A percentile compares a stretch with the other conserved stretches of the same genome.
Conservation (phyloP, 2,797 vertebrate species). For the Protonibea diacanthus region DNA sequence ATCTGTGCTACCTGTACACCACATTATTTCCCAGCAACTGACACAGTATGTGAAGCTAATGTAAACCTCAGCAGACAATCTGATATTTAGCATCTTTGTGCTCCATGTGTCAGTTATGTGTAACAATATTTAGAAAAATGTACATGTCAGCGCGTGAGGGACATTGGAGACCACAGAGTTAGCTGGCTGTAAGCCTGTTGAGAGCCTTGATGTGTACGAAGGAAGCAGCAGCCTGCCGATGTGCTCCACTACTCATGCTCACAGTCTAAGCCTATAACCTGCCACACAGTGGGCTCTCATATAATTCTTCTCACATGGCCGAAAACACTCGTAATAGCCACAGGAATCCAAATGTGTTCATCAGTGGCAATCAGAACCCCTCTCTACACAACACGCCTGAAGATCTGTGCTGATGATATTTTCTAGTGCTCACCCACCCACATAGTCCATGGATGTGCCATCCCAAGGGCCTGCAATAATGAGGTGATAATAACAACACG, state of each 20-base stretch:
- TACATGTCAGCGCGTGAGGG: conserved; percentile 24
- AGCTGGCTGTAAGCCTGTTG: conserved; percentile 3
- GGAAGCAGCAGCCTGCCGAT: background rate
- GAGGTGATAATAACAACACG: conserved; percentile 51
- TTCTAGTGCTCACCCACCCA: conserved; percentile 51
- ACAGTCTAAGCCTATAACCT: conserved; percentile 30
- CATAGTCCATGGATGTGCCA: conserved; percentile 22
- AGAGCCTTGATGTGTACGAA: background rate
- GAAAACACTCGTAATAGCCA: conserved; percentile 39
- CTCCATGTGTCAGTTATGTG: background rate
- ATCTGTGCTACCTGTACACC: too few species aligned
- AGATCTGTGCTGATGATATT: conserved; percentile 54
- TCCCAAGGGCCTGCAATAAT: conserved; percentile 30
- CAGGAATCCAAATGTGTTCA: conserved; percentile 54
- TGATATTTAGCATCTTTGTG: conserved; percentile 6
- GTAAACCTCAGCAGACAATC: background rate
- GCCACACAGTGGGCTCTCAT: conserved; percentile 14
- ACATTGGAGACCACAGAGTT: background rate
- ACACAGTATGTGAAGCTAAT: background rate
- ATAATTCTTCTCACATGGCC: conserved; percentile 34
- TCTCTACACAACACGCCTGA: conserved; percentile 22
- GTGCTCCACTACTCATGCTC: conserved; percentile 40
- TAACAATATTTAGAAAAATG: conserved; percentile 5
- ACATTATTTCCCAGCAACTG: background rate
- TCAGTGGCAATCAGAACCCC: conserved; percentile 49